Evolutionary conservation across 2,113 vertebrate genomes (phyloP).

Genomic region (Chaenocephalus aceratus): DNA sequence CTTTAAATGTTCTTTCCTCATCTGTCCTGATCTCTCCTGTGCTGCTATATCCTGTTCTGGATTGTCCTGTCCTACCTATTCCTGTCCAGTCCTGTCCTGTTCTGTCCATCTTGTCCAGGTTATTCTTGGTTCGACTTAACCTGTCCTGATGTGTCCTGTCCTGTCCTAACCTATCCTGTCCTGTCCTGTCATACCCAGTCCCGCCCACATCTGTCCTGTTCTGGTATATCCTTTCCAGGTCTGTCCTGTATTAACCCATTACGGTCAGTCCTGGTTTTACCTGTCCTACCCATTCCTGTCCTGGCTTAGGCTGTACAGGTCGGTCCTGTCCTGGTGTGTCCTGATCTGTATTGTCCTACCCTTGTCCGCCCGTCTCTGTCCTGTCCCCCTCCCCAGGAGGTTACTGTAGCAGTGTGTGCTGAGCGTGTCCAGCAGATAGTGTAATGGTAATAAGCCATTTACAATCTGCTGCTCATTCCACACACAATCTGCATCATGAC

Average conservation of each 20-base stretch:
- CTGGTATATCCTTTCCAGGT: no score
- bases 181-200: neutral
- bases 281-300: neutral
- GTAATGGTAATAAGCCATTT: constrained; percentile 68
- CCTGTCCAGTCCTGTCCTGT: no score
- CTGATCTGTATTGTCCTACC: neutral
- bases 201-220: no score
- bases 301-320: neutral
- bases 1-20: no score
- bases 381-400: constrained; percentile 33
- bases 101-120: no score
- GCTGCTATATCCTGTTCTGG: no score
- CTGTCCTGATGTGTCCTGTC: neutral
- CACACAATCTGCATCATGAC: constrained; percentile 77
- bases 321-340: neutral
- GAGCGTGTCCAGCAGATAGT: constrained; percentile 34
- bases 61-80: no score
- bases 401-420: constrained; percentile 44
- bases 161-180: no score
- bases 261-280: no score
- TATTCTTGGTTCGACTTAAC: no score
- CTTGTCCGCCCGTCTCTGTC: neutral
- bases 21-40: no score
- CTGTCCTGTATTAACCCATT: no score
- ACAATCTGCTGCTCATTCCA: constrained; percentile 79